These are phyloP conservation scores for Scolopax mira DNA, from an alignment of 2,113 vertebrate species.

Conservation along the genomic window DNA sequence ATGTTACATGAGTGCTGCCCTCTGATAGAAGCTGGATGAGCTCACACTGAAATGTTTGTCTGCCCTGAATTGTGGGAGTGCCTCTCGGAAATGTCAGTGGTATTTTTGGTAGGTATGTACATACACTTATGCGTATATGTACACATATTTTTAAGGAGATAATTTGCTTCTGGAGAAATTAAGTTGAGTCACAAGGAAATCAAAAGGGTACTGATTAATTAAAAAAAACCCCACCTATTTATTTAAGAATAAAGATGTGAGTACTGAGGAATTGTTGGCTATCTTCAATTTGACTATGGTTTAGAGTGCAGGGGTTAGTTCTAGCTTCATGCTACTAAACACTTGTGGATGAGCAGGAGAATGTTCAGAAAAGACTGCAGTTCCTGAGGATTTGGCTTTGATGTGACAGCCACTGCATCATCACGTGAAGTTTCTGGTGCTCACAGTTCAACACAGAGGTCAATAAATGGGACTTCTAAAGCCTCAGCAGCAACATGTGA, in stretches of 20 bases:
- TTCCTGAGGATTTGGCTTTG: background rate
- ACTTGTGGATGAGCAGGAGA: background rate
- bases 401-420: rapidly evolving
- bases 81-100: background rate
- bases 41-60: background rate
- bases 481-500: background rate
- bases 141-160: background rate
- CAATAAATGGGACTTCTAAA: background rate
- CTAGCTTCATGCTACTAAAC: background rate
- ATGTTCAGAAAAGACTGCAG: background rate
- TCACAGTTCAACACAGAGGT: background rate
- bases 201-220: background rate
- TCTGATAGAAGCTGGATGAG: background rate
- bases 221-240: rapidly evolving
- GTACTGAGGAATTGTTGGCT: background rate
- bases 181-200: background rate
- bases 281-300: background rate
- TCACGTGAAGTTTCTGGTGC: background rate
- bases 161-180: background rate
- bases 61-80: background rate
- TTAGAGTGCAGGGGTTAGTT: background rate
- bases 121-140: rapidly evolving
- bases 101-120: background rate
- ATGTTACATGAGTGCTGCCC: rapidly evolving
- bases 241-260: background rate